These are phyloP conservation scores for Trichopria drosophilae DNA, from an alignment of 2,888 invertebrate species.

Conservation along the genomic window DNA sequence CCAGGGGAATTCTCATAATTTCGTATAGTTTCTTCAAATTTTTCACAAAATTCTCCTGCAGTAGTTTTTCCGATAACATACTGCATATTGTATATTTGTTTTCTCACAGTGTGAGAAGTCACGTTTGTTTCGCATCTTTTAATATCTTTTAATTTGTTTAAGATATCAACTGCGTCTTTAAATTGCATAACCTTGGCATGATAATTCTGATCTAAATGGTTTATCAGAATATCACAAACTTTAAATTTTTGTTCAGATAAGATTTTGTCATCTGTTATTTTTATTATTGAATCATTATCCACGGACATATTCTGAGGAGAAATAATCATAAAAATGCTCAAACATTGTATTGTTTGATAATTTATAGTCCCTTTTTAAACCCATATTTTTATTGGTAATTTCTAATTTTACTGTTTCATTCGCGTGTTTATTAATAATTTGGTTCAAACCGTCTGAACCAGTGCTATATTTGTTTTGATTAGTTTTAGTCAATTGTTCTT, in stretches of 20 bases:
- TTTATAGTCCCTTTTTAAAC: constrained; percentile 12
- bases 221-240: constrained; percentile 28
- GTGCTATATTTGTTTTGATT: too few species aligned
- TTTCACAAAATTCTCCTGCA: constrained; percentile 30
- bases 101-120: constrained; percentile 27
- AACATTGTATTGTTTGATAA: constrained; percentile 5
- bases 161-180: constrained; percentile 14
- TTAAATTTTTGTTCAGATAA: constrained; percentile 11
- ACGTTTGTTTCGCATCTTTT: constrained; percentile 30
- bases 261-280: constrained; percentile 6
- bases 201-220: constrained; percentile 19
- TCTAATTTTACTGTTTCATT: constrained; percentile 7
- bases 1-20: too few species aligned
- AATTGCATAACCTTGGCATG: constrained; percentile 16
- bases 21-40: constrained; percentile 29
- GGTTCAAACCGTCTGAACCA: too few species aligned
- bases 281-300: not conserved
- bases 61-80: constrained; percentile 27
- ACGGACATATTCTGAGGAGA: not conserved
- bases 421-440: too few species aligned
- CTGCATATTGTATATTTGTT: constrained; percentile 29
- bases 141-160: too few species aligned
- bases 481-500: too few species aligned
- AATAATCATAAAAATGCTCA: constrained; percentile 2
- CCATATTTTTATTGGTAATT: constrained; percentile 11